Percentiles rank a stretch among this genome's conserved stretches.
Evolutionary conservation across 1,140 invertebrate species (phyloP).

Genomic region (Carposina sasakii): DNA sequence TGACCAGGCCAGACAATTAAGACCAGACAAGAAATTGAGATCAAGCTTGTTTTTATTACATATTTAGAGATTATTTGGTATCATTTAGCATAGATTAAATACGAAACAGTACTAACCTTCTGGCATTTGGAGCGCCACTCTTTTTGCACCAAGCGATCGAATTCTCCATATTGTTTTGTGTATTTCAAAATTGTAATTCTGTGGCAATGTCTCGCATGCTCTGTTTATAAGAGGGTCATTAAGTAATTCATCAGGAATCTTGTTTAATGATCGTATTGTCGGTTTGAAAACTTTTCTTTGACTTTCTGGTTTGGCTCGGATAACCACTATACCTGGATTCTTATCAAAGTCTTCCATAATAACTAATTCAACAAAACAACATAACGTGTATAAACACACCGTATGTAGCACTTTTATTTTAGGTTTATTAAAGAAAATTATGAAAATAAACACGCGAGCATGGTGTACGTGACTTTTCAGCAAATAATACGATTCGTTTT

Average conservation of each 20-base stretch:
- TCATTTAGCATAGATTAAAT: too few species aligned
- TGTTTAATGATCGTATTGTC: slow-evolving; percentile 78
- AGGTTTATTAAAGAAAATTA: too few species aligned
- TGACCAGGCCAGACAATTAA: too few species aligned
- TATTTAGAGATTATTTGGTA: too few species aligned
- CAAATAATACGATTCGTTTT: slow-evolving; percentile 30
- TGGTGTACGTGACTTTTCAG: slow-evolving; percentile 66
- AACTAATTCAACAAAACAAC: slow-evolving; percentile 11
- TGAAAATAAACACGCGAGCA: slow-evolving; percentile 53
- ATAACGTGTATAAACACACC: too few species aligned
- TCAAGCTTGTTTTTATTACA: too few species aligned
- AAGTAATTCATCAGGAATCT: slow-evolving; percentile 88
- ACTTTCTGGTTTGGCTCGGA: slow-evolving; percentile 82
- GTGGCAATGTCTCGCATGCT: slow-evolving; percentile 84
- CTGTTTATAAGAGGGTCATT: slow-evolving; percentile 84
- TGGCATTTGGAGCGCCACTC: slow-evolving; percentile 97
- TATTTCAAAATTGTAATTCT: slow-evolving; percentile 99
- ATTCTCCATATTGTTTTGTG: slow-evolving; percentile 99
- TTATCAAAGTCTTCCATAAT: slow-evolving; percentile 49
- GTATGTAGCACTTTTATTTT: too few species aligned
- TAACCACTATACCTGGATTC: slow-evolving; percentile 73
- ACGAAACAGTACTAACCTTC: too few species aligned
- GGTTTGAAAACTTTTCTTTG: slow-evolving; percentile 87
- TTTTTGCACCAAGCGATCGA: slow-evolving; percentile 83
- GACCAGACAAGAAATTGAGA: too few species aligned